These are phyloP conservation scores for Tenrec ecaudatus DNA, from an alignment of 2,113 vertebrate species.

Conservation along the genomic window DNA sequence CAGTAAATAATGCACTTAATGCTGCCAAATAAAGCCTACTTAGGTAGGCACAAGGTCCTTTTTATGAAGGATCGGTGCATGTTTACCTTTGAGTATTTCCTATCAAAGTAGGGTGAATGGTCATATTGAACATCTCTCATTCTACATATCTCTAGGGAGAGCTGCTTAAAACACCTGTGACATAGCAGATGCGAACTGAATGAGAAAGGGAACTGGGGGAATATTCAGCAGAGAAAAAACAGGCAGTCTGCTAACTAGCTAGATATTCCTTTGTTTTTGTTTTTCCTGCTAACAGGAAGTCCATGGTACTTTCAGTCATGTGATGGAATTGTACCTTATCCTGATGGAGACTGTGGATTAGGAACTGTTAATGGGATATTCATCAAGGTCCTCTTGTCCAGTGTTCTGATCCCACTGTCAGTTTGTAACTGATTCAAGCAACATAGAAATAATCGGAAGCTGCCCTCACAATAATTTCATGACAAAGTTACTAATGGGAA, in stretches of 20 bases:
- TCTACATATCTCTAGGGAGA: neutral
- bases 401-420: neutral
- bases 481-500: neutral
- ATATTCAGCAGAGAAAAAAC: constrained; percentile 39
- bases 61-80: neutral
- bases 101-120: neutral
- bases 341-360: constrained; percentile 5
- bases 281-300: neutral
- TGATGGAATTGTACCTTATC: neutral
- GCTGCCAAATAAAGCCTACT: neutral
- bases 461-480: neutral
- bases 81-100: constrained; percentile 54
- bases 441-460: neutral
- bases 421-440: neutral
- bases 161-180: constrained; percentile 43
- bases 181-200: neutral
- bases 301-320: constrained; percentile 16
- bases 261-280: constrained; percentile 1
- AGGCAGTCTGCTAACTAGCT: neutral
- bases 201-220: neutral
- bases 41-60: neutral
- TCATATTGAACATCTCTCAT: neutral
- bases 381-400: neutral
- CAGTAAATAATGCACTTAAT: neutral
- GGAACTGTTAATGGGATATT: neutral